These are phyloP conservation scores for Drosophila malerkotliana DNA, from an alignment of 1,140 invertebrate genomes.

Conservation along the genomic window DNA sequence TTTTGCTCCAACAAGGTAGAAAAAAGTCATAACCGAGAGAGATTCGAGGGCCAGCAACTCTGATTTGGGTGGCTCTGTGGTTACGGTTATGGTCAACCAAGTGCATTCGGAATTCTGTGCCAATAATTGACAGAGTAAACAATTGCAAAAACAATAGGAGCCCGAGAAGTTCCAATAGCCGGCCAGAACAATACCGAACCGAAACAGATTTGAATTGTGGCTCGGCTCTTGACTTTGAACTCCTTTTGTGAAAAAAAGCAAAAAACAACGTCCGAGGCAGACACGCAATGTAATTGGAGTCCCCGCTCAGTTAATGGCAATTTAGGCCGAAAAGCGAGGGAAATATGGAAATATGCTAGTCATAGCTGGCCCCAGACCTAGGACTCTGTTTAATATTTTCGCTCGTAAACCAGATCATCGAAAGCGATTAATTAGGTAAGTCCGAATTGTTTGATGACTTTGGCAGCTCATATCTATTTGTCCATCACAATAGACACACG, in stretches of 20 bases:
- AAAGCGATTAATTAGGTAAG: slow-evolving; percentile 26
- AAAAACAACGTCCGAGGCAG: slow-evolving; percentile 4
- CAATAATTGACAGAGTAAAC: slow-evolving; percentile 76
- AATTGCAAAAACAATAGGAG: slow-evolving; percentile 43
- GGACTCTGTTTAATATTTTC: slow-evolving; percentile 44
- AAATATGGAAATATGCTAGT: slow-evolving; percentile 81
- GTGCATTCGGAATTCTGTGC: slow-evolving; percentile 71
- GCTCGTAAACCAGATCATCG: neutral
- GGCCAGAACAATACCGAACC: slow-evolving; percentile 66
- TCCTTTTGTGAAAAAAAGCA: slow-evolving; percentile 20
- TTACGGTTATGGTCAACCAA: slow-evolving; percentile 58
- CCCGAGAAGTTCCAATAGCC: slow-evolving; percentile 43
- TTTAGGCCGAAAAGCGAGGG: slow-evolving; percentile 39
- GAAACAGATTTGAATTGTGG: slow-evolving; percentile 74
- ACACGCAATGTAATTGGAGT: slow-evolving; percentile 76
- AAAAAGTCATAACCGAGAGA: neutral
- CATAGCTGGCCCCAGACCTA: slow-evolving; percentile 67
- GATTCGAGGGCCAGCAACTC: slow-evolving; percentile 24
- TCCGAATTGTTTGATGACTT: slow-evolving; percentile 22
- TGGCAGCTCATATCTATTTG: slow-evolving; percentile 45
- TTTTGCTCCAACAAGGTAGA: slow-evolving; percentile 42
- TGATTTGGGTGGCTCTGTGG: slow-evolving; percentile 75
- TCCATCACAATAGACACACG: slow-evolving; percentile 17
- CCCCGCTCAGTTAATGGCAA: slow-evolving; percentile 45
- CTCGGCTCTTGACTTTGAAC: slow-evolving; percentile 72